Conservation (phyloP, 1,140 invertebrate species). For the Bombus waltoni region DNA sequence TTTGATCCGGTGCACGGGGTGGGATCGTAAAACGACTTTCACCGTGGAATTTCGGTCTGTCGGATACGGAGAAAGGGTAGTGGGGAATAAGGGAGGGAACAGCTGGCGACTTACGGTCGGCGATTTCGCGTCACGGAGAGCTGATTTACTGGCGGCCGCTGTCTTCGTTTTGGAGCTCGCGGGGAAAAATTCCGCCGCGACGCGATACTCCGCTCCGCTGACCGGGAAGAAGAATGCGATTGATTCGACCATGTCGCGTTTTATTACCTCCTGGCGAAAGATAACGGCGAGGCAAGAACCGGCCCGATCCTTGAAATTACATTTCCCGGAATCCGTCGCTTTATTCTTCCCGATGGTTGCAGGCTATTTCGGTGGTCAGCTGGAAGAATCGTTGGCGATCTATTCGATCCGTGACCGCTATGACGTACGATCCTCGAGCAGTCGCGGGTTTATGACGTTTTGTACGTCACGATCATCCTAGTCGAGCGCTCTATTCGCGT, state of each 20-base stretch:
- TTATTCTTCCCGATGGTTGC: background rate
- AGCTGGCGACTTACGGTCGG: conserved; percentile 46
- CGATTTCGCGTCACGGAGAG: conserved; percentile 12
- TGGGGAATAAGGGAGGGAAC: background rate
- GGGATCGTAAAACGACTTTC: conserved; percentile 31
- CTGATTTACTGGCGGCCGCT: conserved; percentile 53
- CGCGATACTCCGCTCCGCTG: conserved; percentile 37
- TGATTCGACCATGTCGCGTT: conserved; percentile 49
- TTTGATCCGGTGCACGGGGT: conserved; percentile 44
- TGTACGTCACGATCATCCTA: background rate
- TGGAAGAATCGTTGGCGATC: background rate
- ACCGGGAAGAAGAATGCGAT: conserved; percentile 59
- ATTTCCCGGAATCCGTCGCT: conserved; percentile 20
- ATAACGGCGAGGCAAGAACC: background rate
- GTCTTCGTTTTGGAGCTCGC: conserved; percentile 1
- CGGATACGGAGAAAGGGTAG: background rate
- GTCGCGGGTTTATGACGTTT: background rate
- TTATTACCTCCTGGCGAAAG: conserved; percentile 43
- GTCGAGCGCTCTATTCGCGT: too few species aligned
- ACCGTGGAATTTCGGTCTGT: conserved; percentile 50
- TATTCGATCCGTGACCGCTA: background rate
- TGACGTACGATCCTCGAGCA: background rate
- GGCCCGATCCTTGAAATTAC: conserved; percentile 39
- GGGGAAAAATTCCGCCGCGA: conserved; percentile 52
- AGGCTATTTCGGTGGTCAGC: conserved; percentile 13